Base-by-base conservation (phyloP, 2,797 vertebrate genomes). In the Pseudotriccus pelzelni region DNA sequence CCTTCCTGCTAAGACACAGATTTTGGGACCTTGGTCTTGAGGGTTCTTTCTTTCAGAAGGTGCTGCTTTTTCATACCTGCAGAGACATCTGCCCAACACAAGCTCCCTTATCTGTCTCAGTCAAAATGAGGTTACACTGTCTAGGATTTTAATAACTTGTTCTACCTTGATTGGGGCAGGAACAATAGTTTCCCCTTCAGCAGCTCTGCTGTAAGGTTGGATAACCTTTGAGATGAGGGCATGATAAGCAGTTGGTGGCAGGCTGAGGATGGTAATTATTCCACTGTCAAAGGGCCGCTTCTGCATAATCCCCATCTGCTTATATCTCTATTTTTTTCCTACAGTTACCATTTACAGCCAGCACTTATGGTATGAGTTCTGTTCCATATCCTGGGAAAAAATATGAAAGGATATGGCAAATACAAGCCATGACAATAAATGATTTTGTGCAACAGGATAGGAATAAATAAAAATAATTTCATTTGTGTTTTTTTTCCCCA, bases 281-380 rank as follows among this genome's bases (percentile, higher is more conserved):
- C 91, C 90, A 93, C 76, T 9, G 4, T 88, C 94, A 93, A 63
- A 91, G 93, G 84, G 66, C 63, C 75, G 73, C 76, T 96, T 88
- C 95, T 95, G 76, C 69, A 95, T 91, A 96, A 94, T 96, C 69
- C 67, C 96, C 96, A 93, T 96, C 93, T 95, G 93, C 6, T 94
- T 96, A 66, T 77, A 88, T 86, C 69, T 88, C 73, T 91, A 72
- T 95, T 91, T 97, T 75, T 96, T 94, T 95, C 86, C 64, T 90
- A 68, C 49, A 53, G 90, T 97, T 96, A 93, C 92, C 95, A 96
- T 91, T 94, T 96, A 93, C 95, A 96, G 95, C 69, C 94, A 92
- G 73, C 82, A 91, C 90, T 96, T 96, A 89, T 92, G 94, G 72
- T 87, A 89, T 80, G 87, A 87, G 76, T 94, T 94, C 93, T 96